Evolutionary conservation across 2,113 vertebrate genomes (phyloP), one percentile per base, ranked within the genome.

Genomic region (Pleuronectes platessa): DNA sequence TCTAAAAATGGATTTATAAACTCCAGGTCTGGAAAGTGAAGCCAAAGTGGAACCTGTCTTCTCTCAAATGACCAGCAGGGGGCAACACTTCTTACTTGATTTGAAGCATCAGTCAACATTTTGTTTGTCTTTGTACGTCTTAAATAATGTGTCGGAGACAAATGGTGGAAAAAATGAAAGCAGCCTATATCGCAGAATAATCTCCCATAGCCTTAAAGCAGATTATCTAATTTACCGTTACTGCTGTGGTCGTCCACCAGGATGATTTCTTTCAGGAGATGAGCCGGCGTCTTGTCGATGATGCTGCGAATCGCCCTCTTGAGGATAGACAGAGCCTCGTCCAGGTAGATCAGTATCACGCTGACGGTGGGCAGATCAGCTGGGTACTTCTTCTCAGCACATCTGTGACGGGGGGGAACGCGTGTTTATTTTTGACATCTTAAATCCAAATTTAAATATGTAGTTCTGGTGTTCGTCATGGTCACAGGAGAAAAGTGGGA

Each of bases 191-290:
- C 35, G 2, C 35, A 2, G 9, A 37, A 37, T 10, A 37, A 37
- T 37, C 35, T 37, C 35, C 9, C 35, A 10, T 12, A 47, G 45
- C 12, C 13, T 47, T 3, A 5, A 56, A 18, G 54, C 21, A 8
- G 8, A 37, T 37, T 37, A 8, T 37, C 11, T 37, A 0, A 67
- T 90, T 60, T 69, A 96, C 95, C 89, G 0, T 95, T 91, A 27
- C 87, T 91, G 76, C 95, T 96, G 83, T 91, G 91, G 76, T 96
- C 95, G 3, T 96, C 95, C 64, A 97, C 94, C 74, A 96, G 92
- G 61, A 96, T 89, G 68, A 96, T 94, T 63, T 96, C 95, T 56
- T 92, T 94, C 71, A 96, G 79, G 65, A 96, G 80, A 9, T 4
- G 87, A 54, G 90, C 35, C 0, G 95, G 94, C 0, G 94, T 96